Conservation (phyloP, 2,888 invertebrate species). For the Strigamia transsilvanica region DNA sequence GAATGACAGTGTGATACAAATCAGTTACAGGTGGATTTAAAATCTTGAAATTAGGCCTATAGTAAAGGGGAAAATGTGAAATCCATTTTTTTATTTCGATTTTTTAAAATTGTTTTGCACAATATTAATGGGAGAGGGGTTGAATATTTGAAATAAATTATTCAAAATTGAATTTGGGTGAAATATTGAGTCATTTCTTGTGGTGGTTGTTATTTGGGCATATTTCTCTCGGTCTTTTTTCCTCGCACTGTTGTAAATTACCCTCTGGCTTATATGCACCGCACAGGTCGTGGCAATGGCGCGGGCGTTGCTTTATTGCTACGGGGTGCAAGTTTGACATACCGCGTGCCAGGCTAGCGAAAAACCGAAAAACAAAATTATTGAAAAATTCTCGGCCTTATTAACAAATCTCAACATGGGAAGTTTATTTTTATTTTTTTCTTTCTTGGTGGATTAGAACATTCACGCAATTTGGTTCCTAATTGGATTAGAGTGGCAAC, state of each 20-base stretch:
- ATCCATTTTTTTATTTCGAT: background rate
- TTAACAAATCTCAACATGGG: background rate
- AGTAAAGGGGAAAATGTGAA: background rate
- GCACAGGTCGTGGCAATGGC: conserved; percentile 40
- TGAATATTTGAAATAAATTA: conserved; percentile 53
- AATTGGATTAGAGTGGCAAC: conserved; percentile 26
- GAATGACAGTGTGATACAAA: background rate
- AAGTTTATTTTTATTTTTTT: background rate
- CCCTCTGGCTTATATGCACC: conserved; percentile 27
- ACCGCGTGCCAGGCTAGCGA: conserved; percentile 12
- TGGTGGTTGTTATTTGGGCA: conserved; percentile 31
- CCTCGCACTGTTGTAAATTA: conserved; percentile 35
- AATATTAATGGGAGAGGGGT: conserved; percentile 40
- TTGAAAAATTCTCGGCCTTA: background rate
- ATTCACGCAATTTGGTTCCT: conserved; percentile 24
- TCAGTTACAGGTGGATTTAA: too few species aligned
- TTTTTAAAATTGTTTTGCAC: conserved; percentile 10
- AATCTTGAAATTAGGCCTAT: background rate
- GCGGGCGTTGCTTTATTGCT: conserved; percentile 26
- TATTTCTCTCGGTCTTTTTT: conserved; percentile 32
- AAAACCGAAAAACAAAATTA: background rate
- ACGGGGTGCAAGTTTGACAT: background rate
- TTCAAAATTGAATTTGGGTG: conserved; percentile 52
- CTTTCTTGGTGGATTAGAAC: background rate
- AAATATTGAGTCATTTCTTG: conserved; percentile 44